These are phyloP conservation scores for Reticulitermes speratus DNA, from an alignment of 1,140 invertebrate genomes.

Conservation along the genomic window DNA sequence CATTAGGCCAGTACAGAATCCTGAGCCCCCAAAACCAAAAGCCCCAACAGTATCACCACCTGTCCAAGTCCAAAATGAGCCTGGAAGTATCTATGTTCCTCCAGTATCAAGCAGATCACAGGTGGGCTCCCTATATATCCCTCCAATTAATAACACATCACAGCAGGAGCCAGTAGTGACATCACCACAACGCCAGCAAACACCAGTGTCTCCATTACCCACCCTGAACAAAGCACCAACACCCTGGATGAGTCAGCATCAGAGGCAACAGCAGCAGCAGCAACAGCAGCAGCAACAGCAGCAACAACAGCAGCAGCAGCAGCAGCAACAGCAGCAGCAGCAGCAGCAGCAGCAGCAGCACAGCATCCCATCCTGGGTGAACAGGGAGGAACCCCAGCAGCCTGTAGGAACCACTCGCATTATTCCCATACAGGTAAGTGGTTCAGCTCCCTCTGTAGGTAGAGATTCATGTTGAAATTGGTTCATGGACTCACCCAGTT, in stretches of 20 bases:
- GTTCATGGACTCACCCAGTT: no score
- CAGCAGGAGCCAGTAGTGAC: constrained; percentile 28
- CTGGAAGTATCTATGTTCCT: constrained; percentile 40
- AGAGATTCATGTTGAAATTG: no score
- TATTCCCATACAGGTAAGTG: constrained; percentile 40
- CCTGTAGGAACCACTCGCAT: constrained; percentile 36
- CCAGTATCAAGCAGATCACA: constrained; percentile 37
- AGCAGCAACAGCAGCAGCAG: constrained; percentile 39
- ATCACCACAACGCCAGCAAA: constrained; percentile 34
- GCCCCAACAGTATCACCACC: not conserved
- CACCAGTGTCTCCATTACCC: constrained; percentile 24
- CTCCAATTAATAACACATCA: constrained; percentile 37
- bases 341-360: constrained; percentile 29
- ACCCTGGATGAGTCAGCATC: constrained; percentile 56
- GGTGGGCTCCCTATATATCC: constrained; percentile 44
- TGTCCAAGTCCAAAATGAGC: constrained; percentile 27
- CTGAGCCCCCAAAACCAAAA: not conserved
- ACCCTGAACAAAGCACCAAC: constrained; percentile 56
- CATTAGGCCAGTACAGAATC: not conserved
- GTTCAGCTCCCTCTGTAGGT: no score
- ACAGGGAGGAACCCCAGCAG: not conserved
- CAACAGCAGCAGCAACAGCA: constrained; percentile 35
- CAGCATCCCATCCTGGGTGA: not conserved
- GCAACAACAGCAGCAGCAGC: constrained; percentile 34
- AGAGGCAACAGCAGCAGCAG: constrained; percentile 31